phyloP scores from a whole-genome alignment of 2,797 vertebrate species.

The Taenioides sp. region DNA sequence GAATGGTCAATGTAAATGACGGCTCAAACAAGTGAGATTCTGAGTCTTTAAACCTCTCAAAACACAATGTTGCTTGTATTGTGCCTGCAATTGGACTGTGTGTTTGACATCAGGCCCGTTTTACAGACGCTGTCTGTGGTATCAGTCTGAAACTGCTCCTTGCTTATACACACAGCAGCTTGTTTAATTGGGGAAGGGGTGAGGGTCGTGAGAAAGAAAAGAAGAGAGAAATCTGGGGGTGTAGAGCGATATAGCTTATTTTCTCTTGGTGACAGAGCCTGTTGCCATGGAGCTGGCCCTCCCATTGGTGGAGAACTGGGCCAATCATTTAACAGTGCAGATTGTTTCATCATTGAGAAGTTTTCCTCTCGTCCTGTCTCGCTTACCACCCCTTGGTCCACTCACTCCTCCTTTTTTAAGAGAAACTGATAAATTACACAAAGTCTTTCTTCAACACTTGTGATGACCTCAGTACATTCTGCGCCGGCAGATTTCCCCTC shows the following conservation, averaged over 20 bases:
- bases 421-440: conserved; percentile 65
- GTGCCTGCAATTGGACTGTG: conserved; percentile 22
- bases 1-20: too few relatives aligned
- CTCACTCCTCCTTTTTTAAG: conserved; percentile 29
- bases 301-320: conserved; percentile 82
- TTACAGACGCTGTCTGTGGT: conserved; percentile 9
- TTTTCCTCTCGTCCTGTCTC: conserved; percentile 74
- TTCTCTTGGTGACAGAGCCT: conserved; percentile 88
- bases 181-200: conserved; percentile 67
- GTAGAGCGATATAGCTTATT: conserved; percentile 78
- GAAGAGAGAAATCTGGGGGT: conserved; percentile 73
- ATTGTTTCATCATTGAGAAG: conserved; percentile 87
- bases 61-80: conserved; percentile 29
- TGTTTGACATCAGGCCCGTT: conserved; percentile 20
- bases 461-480: conserved; percentile 1
- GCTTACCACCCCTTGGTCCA: conserved; percentile 49
- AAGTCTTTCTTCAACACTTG: conserved; percentile 58
- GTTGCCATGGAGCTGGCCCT: conserved; percentile 90
- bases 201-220: conserved; percentile 56
- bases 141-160: conserved; percentile 37
- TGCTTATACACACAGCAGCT: conserved; percentile 60
- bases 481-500: neutral
- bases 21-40: conserved; percentile 40
- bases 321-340: conserved; percentile 82
- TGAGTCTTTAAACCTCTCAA: conserved; percentile 40